Base-by-base conservation (phyloP, 2,888 invertebrate species). In the Lasioglossum marginatum region DNA sequence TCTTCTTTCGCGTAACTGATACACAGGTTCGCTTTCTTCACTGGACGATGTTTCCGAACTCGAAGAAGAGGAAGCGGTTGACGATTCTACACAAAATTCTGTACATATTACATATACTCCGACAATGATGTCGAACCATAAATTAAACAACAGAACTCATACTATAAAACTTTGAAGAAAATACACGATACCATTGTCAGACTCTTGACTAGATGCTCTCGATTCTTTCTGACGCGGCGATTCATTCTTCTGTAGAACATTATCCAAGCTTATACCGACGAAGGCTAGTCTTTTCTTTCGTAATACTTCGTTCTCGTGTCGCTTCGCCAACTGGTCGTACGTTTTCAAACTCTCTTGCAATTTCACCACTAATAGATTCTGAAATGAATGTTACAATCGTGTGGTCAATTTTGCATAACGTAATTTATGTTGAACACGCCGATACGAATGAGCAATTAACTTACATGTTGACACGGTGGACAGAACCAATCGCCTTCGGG, bases 401-500 rank as follows among this genome's bases (percentile, higher is more conserved):
- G 48, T 19, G 60, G 43, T 60, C 43, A 52, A 77, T 43, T 68
- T 43, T 2, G 12, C 5, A 8, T 23, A 2, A 48, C 31, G 34
- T 23, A 19, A 14, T 34, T 70, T 63, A 10, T 34, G 8, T 66
- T 34, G 34, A 68, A 37, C 23, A 37, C 4, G 1, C 4, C 6
- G 16, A 63, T 34, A 23, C 23, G 23, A 66, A 60, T 23, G 10
- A 82, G 37, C 63, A 71, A 95, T 57, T 57, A n/a, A 4, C 97
- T 96, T 92, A 98, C 98, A 95, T 99, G 99, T 95, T 99, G 98
- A 95, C 99, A 99, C 0, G 98, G 98, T 52, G 99, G 99, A 95
- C 99, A 99, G 95, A 97, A 98, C 99, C 99, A 99, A 95, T 99
- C 98, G 0, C 99, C 99, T 94, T 99, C 99, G 0, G 99, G 99